Conservation (phyloP, 2,888 invertebrate species). For the Muscina levida region DNA sequence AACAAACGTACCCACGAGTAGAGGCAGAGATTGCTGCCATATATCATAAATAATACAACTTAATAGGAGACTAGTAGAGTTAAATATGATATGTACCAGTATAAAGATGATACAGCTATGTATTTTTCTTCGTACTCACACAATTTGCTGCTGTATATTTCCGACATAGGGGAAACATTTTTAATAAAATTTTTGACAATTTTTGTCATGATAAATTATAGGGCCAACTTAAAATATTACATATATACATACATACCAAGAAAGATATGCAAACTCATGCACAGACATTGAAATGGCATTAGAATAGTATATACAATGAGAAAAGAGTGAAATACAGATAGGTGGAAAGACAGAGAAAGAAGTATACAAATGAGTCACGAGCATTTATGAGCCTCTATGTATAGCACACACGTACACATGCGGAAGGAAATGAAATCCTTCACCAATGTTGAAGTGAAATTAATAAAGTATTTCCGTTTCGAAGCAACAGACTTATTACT, state of each 20-base stretch:
- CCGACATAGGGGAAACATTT: background rate
- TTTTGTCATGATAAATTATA: conserved; percentile 26
- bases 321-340: too few species aligned
- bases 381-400: too few species aligned
- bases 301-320: background rate
- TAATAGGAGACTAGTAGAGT: conserved; percentile 14
- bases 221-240: conserved; percentile 7
- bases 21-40: too few species aligned
- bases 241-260: background rate
- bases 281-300: background rate
- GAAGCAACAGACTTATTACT: too few species aligned
- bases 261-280: background rate
- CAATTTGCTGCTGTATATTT: too few species aligned
- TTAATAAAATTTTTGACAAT: conserved; percentile 23
- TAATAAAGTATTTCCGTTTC: background rate
- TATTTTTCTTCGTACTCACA: too few species aligned
- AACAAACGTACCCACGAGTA: too few species aligned
- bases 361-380: background rate
- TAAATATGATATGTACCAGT: background rate
- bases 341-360: background rate
- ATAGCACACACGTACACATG: too few species aligned
- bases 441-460: background rate
- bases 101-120: background rate
- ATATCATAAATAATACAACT: conserved; percentile 12
- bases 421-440: background rate